Conservation (phyloP, 2,113 vertebrate species). For the Xerus inauris region DNA sequence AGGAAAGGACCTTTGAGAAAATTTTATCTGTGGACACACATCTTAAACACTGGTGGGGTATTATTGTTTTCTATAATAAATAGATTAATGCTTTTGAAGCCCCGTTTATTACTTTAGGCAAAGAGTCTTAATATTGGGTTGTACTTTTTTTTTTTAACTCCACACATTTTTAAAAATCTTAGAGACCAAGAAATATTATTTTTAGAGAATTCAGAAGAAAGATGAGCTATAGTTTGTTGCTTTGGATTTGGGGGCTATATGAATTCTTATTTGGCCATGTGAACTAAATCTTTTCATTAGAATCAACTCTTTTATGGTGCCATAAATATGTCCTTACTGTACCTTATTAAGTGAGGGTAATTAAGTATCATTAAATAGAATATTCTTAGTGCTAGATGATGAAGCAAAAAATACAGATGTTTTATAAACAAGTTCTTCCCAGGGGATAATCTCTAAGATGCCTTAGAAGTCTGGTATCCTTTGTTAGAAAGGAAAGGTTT, state of each 20-base stretch:
- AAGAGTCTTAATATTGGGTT: background rate
- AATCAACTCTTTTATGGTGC: background rate
- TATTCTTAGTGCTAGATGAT: conserved; percentile 20
- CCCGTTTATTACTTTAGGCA: background rate
- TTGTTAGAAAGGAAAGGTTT: conserved; percentile 38
- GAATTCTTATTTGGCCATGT: background rate
- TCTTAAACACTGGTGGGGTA: background rate
- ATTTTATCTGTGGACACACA: background rate
- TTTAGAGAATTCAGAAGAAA: conserved; percentile 47
- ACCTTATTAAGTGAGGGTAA: conserved; percentile 41
- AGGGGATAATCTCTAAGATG: background rate
- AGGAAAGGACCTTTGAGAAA: background rate
- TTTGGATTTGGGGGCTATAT: background rate
- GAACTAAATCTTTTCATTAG: conserved; percentile 26
- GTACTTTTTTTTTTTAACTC: conserved; percentile 15
- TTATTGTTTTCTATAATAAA: background rate
- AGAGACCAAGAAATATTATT: background rate
- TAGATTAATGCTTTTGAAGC: background rate
- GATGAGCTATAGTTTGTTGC: background rate
- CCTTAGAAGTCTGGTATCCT: conserved; percentile 33
- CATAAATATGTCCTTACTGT: background rate
- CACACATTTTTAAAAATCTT: conserved; percentile 3
- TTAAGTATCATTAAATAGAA: background rate
- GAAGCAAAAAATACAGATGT: background rate
- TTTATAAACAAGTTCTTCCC: background rate